Evolutionary conservation across 2,113 vertebrate species (phyloP).

Genomic region (Rhinoptilus africanus): DNA sequence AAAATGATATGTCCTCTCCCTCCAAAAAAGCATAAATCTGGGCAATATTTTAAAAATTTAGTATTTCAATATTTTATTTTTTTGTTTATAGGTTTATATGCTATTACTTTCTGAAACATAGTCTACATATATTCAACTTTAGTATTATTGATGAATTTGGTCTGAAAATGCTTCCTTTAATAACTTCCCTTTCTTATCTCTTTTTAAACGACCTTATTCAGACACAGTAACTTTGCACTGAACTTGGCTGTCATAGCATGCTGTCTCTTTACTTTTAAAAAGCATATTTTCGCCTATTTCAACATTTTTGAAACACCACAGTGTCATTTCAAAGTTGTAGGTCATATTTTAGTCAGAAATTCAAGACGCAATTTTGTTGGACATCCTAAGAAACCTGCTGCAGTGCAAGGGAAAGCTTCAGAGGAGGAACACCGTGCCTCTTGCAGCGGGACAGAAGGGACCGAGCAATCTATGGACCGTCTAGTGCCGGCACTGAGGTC

Average conservation of each 20-base stretch:
- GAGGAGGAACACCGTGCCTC: background rate
- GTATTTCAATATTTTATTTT: background rate
- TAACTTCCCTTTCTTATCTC: background rate
- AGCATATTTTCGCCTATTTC: background rate
- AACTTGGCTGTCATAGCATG: fast-evolving
- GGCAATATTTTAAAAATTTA: background rate
- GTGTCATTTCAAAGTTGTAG: background rate
- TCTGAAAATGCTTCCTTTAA: background rate
- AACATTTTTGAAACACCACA: background rate
- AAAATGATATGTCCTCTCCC: background rate
- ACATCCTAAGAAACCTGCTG: background rate
- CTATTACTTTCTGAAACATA: background rate
- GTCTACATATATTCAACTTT: background rate
- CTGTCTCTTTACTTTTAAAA: background rate
- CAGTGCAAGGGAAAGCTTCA: background rate
- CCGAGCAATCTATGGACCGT: fast-evolving
- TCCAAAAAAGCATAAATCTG: background rate
- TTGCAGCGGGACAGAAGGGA: background rate
- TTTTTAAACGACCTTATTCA: background rate
- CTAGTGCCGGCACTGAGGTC: background rate
- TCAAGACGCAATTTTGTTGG: background rate
- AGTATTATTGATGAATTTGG: background rate
- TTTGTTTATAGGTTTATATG: background rate
- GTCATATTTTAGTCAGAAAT: background rate
- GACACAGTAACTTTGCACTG: background rate